These are phyloP conservation scores for Paedocypris sp. DNA, from an alignment of 2,113 vertebrate genomes.

Conservation along the genomic window DNA sequence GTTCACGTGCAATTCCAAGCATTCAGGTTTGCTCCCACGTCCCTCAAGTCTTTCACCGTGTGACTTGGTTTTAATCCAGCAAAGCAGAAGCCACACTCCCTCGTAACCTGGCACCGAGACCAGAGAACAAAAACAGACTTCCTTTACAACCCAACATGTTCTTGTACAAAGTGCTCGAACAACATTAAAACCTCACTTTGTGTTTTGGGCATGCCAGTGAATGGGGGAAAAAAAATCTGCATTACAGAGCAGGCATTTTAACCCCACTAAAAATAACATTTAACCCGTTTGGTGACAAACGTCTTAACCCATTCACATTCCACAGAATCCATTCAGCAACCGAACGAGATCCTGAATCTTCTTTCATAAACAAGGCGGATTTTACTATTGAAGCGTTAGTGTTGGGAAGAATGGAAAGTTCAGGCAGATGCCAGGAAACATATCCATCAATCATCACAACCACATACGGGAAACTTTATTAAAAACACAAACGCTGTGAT, in stretches of 20 bases:
- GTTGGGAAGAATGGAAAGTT: slow-evolving; percentile 21
- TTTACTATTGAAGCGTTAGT: slow-evolving; percentile 25
- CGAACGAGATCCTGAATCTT: slow-evolving; percentile 17
- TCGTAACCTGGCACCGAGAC: neutral
- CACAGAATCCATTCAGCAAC: slow-evolving; percentile 12
- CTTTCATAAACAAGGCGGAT: slow-evolving; percentile 12
- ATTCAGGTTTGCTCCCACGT: neutral
- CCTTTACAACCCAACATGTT: neutral
- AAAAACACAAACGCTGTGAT: neutral
- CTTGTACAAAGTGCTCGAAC: neutral
- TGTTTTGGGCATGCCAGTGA: neutral
- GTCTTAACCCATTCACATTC: neutral
- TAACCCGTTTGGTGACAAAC: neutral
- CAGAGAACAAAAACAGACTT: neutral
- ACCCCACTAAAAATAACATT: neutral
- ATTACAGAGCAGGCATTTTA: neutral
- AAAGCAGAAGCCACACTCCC: neutral
- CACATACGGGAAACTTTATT: slow-evolving; percentile 4
- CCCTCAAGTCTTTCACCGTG: neutral
- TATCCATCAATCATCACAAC: slow-evolving; percentile 4
- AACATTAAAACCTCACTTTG: slow-evolving; percentile 4
- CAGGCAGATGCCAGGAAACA: slow-evolving; percentile 31
- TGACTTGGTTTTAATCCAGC: slow-evolving; percentile 6
- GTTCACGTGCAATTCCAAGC: slow-evolving; percentile 5
- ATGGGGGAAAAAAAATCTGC: neutral